Evolutionary conservation across 2,797 vertebrate genomes (phyloP).

Genomic region (Squalus acanthias): DNA sequence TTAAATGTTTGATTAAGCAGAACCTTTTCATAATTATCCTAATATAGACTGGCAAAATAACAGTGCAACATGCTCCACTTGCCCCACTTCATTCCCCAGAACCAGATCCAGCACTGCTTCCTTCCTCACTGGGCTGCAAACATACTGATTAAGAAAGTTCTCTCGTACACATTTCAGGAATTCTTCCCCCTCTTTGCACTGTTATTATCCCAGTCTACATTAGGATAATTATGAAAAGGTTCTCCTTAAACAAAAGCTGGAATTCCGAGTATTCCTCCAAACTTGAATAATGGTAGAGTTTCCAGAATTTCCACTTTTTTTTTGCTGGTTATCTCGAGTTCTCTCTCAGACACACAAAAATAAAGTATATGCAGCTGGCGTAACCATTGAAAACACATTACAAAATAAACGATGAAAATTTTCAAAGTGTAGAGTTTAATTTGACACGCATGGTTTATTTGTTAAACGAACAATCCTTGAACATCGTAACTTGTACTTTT

Average conservation of each 20-base stretch:
- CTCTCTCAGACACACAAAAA: neutral
- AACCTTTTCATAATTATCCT: too few relatives aligned
- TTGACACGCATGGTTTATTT: neutral
- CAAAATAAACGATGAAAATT: neutral
- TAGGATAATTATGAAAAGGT: neutral
- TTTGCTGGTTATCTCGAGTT: neutral
- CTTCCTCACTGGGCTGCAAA: too few relatives aligned
- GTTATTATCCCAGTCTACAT: neutral
- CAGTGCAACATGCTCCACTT: too few relatives aligned
- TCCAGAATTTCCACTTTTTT: neutral
- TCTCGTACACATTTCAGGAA: too few relatives aligned
- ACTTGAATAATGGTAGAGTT: neutral
- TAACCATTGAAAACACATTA: neutral
- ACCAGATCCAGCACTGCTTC: too few relatives aligned
- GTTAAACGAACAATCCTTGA: neutral
- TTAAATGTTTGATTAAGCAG: too few relatives aligned
- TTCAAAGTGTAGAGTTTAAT: neutral
- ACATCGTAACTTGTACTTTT: neutral
- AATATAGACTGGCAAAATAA: too few relatives aligned
- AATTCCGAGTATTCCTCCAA: neutral
- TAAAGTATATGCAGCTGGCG: neutral
- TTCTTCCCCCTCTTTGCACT: neutral
- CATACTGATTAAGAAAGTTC: too few relatives aligned
- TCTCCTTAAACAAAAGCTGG: neutral
- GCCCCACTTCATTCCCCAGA: too few relatives aligned